Conservation (phyloP, 2,113 vertebrate species). For the Arothron firmamentum region DNA sequence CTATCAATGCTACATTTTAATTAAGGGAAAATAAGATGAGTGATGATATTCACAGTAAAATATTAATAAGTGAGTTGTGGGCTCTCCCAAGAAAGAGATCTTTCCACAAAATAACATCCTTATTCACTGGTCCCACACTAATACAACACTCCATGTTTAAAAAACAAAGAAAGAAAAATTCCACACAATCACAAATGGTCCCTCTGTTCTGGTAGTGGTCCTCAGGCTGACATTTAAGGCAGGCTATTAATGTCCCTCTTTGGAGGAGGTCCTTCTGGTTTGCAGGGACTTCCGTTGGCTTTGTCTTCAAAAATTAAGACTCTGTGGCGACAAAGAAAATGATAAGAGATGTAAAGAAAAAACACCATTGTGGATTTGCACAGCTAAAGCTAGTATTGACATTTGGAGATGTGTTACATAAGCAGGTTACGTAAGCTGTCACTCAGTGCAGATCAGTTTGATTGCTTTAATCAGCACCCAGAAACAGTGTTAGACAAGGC, state of each 20-base stretch:
- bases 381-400: not conserved
- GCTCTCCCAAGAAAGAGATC: constrained; percentile 43
- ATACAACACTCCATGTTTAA: constrained; percentile 50
- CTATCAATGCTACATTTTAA: constrained; percentile 58
- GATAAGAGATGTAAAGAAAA: not conserved
- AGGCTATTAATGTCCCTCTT: constrained; percentile 95
- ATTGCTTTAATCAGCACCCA: not conserved
- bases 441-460: not conserved
- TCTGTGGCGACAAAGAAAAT: constrained; percentile 63
- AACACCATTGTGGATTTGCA: not conserved
- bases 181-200: constrained; percentile 27
- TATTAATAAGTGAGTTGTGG: constrained; percentile 48
- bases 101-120: constrained; percentile 51
- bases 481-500: not conserved
- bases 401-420: not conserved
- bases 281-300: constrained; percentile 79
- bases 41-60: constrained; percentile 68
- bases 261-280: constrained; percentile 85
- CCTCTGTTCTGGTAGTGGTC: constrained; percentile 19
- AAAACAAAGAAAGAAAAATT: constrained; percentile 29
- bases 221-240: constrained; percentile 74
- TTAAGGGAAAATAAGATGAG: constrained; percentile 26
- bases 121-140: constrained; percentile 54
- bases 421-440: not conserved
- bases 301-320: constrained; percentile 98